These are phyloP conservation scores for Stictonetta naevosa DNA, from an alignment of 2,113 vertebrate species.

Conservation along the genomic window DNA sequence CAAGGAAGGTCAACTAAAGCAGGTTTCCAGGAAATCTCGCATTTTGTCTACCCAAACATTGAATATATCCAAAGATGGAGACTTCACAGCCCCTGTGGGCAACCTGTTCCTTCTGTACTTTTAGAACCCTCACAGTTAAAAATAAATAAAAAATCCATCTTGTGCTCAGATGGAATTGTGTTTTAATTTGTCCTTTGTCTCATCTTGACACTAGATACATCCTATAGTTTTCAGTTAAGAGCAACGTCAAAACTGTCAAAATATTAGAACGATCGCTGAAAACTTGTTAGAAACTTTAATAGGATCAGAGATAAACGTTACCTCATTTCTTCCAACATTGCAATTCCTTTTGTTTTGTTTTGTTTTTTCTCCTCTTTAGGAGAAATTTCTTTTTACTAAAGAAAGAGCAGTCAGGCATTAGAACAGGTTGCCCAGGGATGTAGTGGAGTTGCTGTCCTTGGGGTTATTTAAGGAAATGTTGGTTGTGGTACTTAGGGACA, in stretches of 20 bases:
- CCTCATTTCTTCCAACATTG: neutral
- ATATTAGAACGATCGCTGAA: neutral
- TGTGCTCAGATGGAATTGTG: neutral
- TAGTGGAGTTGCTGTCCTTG: too few relatives aligned
- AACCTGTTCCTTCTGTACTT: neutral
- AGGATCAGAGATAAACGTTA: neutral
- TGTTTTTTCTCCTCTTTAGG: too few relatives aligned
- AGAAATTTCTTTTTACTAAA: too few relatives aligned
- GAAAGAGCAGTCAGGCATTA: too few relatives aligned
- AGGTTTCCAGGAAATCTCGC: neutral
- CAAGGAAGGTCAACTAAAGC: neutral
- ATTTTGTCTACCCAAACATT: neutral
- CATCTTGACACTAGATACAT: neutral
- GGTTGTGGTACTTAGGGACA: too few relatives aligned
- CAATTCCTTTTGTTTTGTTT: neutral
- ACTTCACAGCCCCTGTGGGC: neutral
- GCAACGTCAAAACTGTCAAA: neutral
- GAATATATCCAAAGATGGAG: neutral
- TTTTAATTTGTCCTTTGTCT: neutral
- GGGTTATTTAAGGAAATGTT: too few relatives aligned
- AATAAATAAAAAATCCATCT: neutral
- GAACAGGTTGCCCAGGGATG: too few relatives aligned
- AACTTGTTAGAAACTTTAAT: neutral
- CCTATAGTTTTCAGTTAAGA: neutral
- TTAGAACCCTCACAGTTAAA: neutral